Evolutionary conservation across 2,113 vertebrate genomes (phyloP), one percentile per base, ranked within the genome.

Genomic region (Fregata magnificens): DNA sequence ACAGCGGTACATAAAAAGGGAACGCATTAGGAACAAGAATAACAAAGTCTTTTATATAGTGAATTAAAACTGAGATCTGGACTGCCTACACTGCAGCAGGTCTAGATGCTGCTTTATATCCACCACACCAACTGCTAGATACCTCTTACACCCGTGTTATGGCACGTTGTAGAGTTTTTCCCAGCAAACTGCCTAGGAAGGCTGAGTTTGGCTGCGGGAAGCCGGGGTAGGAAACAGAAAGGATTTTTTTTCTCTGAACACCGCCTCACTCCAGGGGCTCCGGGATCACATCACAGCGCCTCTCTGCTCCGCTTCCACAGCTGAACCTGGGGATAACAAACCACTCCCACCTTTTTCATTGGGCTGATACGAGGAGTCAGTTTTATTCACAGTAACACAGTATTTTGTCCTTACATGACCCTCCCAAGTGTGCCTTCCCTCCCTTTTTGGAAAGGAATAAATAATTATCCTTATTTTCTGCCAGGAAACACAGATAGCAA

Each of bases 401-500:
- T 44, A 70, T 95, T 95, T 86, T 82, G 95, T 95, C 94, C 96
- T 96, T 59, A 93, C 29, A 0, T 40, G 89, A 95, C 95, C 88
- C 72, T 93, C 31, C 45, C 32, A 0, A 0, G 72, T 82, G 88
- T 86, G 77, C 73, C n/a, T 95, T 81, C 58, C 73, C 81, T 93
- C 84, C 66, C 81, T 72, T n/a, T 90, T 87, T 85, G 89, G 82
- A 95, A 95, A 91, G 78, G 87, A 80, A 81, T 88, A 97, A 87
- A 85, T 70, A 66, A 95, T 96, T 80, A 91, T 62, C 84, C 67
- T 56, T 82, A 20, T 59, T 93, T 96, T 93, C 74, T 95, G 95
- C 94, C 96, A 95, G 96, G 70, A 95, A 96, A 38, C 84, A 62
- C 87, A 86, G 94, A 87, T 77, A 89, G 93, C 1, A 32, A 95